These are phyloP conservation scores for Anoplolepis gracilipes DNA, from an alignment of 1,140 invertebrate genomes.

Conservation along the genomic window DNA sequence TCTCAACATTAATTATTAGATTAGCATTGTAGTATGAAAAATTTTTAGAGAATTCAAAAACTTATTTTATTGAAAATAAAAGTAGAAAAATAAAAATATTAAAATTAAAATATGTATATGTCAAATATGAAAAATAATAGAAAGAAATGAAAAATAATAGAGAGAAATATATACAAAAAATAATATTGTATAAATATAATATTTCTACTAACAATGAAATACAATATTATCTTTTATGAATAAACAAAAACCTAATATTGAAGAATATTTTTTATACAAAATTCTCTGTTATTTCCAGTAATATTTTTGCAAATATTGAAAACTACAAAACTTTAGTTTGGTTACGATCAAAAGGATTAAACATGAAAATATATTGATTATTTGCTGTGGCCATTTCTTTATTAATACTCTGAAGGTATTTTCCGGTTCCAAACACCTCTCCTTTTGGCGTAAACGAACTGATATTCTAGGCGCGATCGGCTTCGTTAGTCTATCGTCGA, in stretches of 20 bases:
- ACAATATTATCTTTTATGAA: too few species aligned
- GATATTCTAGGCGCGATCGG: slow-evolving; percentile 78
- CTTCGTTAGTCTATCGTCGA: slow-evolving; percentile 77
- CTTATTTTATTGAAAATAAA: too few species aligned
- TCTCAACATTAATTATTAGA: too few species aligned
- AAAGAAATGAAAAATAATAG: too few species aligned
- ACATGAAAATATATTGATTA: background rate
- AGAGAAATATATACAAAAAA: too few species aligned
- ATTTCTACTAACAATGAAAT: too few species aligned
- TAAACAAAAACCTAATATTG: background rate
- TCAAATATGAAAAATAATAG: background rate
- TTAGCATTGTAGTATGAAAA: too few species aligned
- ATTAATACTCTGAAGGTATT: background rate
- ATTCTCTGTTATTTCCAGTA: background rate
- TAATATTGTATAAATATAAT: too few species aligned
- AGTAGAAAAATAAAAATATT: background rate
- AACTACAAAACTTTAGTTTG: background rate
- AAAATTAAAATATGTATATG: slow-evolving; percentile 10
- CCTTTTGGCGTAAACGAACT: slow-evolving; percentile 71
- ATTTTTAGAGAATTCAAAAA: too few species aligned
- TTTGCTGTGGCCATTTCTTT: background rate
- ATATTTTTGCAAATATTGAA: background rate
- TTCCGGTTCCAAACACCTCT: slow-evolving; percentile 28
- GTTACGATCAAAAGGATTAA: background rate
- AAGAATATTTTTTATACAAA: background rate